phyloP scores from a whole-genome alignment of 2,113 vertebrate species.

The Benitochromis conjunctus region DNA sequence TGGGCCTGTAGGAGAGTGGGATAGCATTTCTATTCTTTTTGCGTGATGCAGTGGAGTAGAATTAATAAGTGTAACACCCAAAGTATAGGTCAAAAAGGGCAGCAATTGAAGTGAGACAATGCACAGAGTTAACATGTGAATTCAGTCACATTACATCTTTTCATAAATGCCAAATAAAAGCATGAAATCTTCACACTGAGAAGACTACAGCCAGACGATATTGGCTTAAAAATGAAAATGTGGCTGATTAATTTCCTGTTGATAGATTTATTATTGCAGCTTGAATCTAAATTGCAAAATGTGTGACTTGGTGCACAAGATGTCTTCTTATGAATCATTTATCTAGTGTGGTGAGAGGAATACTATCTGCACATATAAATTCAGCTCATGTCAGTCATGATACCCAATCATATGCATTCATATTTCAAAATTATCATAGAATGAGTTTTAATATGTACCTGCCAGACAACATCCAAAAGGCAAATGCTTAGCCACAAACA shows the following conservation, averaged over 20 bases:
- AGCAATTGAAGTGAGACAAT: not conserved
- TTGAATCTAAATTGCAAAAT: not conserved
- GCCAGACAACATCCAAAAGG: not conserved
- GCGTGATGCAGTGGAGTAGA: not conserved
- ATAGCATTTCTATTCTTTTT: not conserved
- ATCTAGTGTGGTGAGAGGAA: not conserved
- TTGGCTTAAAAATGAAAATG: not conserved
- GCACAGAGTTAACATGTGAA: not conserved
- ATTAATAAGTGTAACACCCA: not conserved
- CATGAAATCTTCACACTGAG: not conserved
- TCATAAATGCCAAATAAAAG: not conserved
- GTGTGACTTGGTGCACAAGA: not conserved
- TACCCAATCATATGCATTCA: not conserved
- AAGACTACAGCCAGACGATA: not conserved
- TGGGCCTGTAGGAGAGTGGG: not conserved
- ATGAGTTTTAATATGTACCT: not conserved
- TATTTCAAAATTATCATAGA: not conserved
- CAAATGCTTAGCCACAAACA: not conserved
- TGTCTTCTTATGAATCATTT: not conserved
- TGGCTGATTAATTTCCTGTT: not conserved
- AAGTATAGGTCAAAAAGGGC: not conserved
- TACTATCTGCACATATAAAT: not conserved
- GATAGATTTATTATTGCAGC: not conserved
- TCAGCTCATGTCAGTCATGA: not conserved
- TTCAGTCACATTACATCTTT: not conserved